These are phyloP conservation scores for Nothocercus nigrocapillus DNA, from an alignment of 2,113 vertebrate species.

Conservation along the genomic window DNA sequence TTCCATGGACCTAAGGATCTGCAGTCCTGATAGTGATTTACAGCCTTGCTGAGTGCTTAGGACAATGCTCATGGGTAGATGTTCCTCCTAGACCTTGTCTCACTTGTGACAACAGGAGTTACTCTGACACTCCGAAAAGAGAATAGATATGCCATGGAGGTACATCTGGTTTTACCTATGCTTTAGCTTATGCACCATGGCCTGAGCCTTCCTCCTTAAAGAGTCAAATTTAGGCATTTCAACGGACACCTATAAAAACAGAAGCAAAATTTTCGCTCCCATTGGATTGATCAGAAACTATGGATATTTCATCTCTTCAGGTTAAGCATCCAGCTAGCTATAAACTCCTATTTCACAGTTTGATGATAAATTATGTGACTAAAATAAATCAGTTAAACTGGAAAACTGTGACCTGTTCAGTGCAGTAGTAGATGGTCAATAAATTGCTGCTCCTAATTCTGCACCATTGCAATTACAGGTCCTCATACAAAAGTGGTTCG, in stretches of 20 bases:
- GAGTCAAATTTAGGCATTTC: neutral
- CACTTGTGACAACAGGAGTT: neutral
- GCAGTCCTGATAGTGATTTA: neutral
- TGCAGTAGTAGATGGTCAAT: neutral
- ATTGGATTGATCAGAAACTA: neutral
- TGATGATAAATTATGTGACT: neutral
- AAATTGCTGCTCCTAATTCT: neutral
- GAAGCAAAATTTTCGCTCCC: neutral
- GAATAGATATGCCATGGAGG: rapidly evolving
- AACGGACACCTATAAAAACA: neutral
- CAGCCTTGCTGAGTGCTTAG: neutral
- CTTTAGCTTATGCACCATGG: neutral
- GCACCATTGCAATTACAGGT: constrained; percentile 67
- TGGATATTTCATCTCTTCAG: neutral
- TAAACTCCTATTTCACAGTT: neutral
- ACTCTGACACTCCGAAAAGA: neutral
- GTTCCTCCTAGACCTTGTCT: neutral
- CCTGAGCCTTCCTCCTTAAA: neutral
- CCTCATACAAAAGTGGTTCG: constrained; percentile 93
- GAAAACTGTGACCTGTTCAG: rapidly evolving
- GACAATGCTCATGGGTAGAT: neutral
- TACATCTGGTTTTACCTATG: neutral
- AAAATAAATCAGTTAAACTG: neutral
- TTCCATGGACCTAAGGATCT: neutral
- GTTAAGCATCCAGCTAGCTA: neutral